Base-by-base conservation (phyloP, 2,888 invertebrate species). In the Theodoxus fluviatilis region DNA sequence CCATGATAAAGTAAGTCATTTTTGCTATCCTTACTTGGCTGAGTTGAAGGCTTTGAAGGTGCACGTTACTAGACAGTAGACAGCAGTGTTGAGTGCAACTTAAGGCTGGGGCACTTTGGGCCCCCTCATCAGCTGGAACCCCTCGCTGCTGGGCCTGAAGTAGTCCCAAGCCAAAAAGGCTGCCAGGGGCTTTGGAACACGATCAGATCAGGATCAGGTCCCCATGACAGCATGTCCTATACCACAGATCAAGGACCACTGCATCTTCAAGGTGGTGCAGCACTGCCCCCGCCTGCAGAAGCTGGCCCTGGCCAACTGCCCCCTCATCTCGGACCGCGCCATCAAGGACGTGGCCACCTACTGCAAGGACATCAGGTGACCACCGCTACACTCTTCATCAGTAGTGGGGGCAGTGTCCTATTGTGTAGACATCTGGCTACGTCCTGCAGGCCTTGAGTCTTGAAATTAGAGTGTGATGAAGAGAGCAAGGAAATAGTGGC, bases 281-380 rank as follows among this genome's bases (percentile, higher is more conserved):
- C 81, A 83, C 72, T 86, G 86, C 77, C 78, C 80, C 0, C 73
- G 80, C 3, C 74, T 86, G 40, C 76, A 79, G 40, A 78, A 81
- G 0, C 75, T 86, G 37, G 78, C 81, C 7, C 64, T 86, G 65
- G 85, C 86, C 25, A 85, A 85, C 76, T 85, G 85, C 75, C 82
- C 82, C 1, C 79, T 79, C 63, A 78, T 85, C n/a, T 82, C 84
- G 7, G 82, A 86, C 67, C 77, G 78, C 12, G 77, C 84, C 4
- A 66, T 86, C 25, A 74, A 78, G 22, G 84, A 84, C 68, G 81
- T 85, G 3, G 81, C 85, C 6, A 81, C 82, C 0, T 80, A 83
- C 71, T 77, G 79, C n/a, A 76, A 76, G 37, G 76, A 80, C 68
- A 81, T 84, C 67, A 80, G 81, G 84, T 83, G 71, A 69, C 47